phyloP scores from a whole-genome alignment of 2,113 vertebrate genomes.

The Cinclus cinclus region DNA sequence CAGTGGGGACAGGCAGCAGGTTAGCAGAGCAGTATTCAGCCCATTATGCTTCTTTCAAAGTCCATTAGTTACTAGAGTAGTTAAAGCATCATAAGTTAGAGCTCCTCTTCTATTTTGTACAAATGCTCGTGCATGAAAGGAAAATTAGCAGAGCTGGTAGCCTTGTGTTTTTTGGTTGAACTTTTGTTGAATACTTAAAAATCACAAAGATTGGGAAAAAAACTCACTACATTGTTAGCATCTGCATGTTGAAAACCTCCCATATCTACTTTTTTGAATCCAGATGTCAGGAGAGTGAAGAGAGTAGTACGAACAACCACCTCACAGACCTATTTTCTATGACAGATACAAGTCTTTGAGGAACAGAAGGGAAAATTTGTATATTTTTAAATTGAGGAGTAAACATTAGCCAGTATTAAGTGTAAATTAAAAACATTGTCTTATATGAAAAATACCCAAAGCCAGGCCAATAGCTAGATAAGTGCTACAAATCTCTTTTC shows the following conservation, averaged over 20 bases:
- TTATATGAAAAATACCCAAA: background rate
- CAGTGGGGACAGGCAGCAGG: background rate
- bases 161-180: background rate
- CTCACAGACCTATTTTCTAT: background rate
- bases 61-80: background rate
- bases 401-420: background rate
- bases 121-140: background rate
- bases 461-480: background rate
- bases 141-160: background rate
- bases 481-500: background rate
- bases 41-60: background rate
- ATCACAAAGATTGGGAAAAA: background rate
- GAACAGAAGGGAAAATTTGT: background rate
- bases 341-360: background rate
- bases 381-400: background rate
- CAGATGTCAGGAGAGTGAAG: background rate
- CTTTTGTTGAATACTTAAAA: background rate
- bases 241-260: background rate
- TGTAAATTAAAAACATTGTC: background rate
- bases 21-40: background rate
- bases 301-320: rapidly evolving
- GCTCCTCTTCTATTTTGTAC: background rate
- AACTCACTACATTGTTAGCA: background rate
- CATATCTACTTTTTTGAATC: background rate
- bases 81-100: background rate